Conservation (phyloP, 35 echinoderm and acorn worm species). For the Lytechinus pictus region DNA sequence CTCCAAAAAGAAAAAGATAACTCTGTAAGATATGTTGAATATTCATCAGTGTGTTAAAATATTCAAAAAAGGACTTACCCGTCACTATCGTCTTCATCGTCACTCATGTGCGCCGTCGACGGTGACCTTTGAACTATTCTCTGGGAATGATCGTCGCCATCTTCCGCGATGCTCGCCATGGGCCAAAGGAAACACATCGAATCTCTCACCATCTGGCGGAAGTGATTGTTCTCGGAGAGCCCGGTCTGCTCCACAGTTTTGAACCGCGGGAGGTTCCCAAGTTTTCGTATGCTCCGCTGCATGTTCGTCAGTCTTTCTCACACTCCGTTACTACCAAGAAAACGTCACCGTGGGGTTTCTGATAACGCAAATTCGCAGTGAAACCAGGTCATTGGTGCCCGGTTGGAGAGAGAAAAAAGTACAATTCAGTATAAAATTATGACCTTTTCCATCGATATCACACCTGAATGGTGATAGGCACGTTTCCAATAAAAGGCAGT, state of each 20-base stretch:
- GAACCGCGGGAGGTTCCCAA: constrained; percentile 52
- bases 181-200: constrained; percentile 94
- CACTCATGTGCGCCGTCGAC: constrained; percentile 47
- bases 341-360: background rate
- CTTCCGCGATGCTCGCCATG: constrained; percentile 90
- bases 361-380: background rate
- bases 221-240: constrained; percentile 61
- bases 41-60: no score
- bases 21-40: background rate
- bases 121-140: background rate
- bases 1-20: background rate
- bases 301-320: background rate
- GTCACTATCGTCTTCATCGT: constrained; percentile 73
- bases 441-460: constrained; percentile 4
- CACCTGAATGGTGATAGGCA: background rate
- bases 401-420: background rate
- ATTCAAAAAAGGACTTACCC: constrained; percentile 61
- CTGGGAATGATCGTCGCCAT: constrained; percentile 57
- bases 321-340: background rate
- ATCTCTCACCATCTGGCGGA: constrained; percentile 72
- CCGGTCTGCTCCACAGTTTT: constrained; percentile 66
- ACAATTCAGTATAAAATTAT: background rate
- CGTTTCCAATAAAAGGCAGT: background rate
- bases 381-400: background rate
- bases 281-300: constrained; percentile 37